Base-by-base conservation (phyloP, 2,797 vertebrate species). In the Acanthurus tractus region DNA sequence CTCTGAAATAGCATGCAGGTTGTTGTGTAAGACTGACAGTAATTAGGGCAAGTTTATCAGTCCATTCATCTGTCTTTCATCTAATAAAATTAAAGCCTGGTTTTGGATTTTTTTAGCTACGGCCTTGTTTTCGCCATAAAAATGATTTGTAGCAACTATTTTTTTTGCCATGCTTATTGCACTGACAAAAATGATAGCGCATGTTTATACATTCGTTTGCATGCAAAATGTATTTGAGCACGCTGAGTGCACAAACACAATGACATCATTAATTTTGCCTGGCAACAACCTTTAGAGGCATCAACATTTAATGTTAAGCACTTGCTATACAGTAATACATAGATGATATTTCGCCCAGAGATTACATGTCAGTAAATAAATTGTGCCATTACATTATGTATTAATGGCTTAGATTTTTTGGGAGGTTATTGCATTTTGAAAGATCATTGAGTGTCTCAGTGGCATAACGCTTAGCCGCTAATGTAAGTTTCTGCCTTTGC, bases 401-500 rank as follows among this genome's bases (percentile, higher is more conserved):
- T 46, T 58, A 67, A 69, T 42, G 69, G 23, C 50, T 54, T 56
- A 2, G 18, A 52, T 34, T 53, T 53, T 13, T 25, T 40, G 11
- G 5, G 10, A 34, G 46, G 20, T 63, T 54, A 4, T 38, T 53
- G 44, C 54, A 18, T 38, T 63, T 58, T 55, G n/a, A 59, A 63
- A 63, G 44, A 38, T 34, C 25, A 34, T 44, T 66, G 40, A 46
- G 42, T 45, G 6, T 69, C 22, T 38, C 23, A 7, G 64, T 18
- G 22, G 18, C 40, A 50, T 22, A 36, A 52, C 25, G 3, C 55
- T 46, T 40, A 13, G 34, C 50, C 63, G n/a, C 44, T 66, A 23
- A 74, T 78, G 25, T 54, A 57, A 40, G 48, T 63, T 63, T 57
- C 44, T 71, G 29, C 70, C 18, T 13, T 63, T 34, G 45, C 58